Evolutionary conservation across 2,888 invertebrate genomes (phyloP).

Genomic region (Miltochrista miniata): DNA sequence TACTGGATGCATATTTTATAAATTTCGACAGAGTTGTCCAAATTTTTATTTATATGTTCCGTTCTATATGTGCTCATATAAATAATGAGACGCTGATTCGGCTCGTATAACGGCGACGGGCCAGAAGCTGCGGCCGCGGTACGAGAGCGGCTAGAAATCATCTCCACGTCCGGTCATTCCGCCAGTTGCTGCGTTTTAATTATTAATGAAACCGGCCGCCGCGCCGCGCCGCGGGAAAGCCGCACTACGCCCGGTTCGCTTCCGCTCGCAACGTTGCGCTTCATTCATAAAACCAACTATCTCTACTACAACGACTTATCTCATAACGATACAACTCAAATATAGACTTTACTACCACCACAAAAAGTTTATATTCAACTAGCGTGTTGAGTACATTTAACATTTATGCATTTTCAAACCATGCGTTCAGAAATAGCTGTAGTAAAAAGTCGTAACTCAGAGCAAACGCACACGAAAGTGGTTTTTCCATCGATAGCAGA

Average conservation of each 20-base stretch:
- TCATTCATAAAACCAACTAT: conserved; percentile 78
- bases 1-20: conserved; percentile 38
- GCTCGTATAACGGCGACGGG: conserved; percentile 35
- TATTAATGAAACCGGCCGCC: conserved; percentile 81
- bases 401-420: conserved; percentile 39
- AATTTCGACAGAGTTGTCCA: conserved; percentile 28
- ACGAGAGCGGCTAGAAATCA: conserved; percentile 76
- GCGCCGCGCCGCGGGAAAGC: conserved; percentile 74
- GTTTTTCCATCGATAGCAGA: conserved; percentile 70
- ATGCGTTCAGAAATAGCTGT: conserved; percentile 69
- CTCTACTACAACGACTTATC: conserved; percentile 44
- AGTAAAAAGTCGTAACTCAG: conserved; percentile 76
- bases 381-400: conserved; percentile 28
- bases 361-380: conserved; percentile 42
- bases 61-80: conserved; percentile 31
- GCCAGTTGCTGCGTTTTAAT: conserved; percentile 78
- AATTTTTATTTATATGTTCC: conserved; percentile 42
- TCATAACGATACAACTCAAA: conserved; percentile 36
- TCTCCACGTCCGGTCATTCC: conserved; percentile 80
- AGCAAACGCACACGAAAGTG: conserved; percentile 73
- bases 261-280: conserved; percentile 81
- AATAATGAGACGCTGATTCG: conserved; percentile 30
- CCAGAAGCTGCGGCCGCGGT: conserved; percentile 57
- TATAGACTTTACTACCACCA: conserved; percentile 46
- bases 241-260: conserved; percentile 78